Conservation (phyloP, 2,113 vertebrate species). For the Dasyurus viverrinus region DNA sequence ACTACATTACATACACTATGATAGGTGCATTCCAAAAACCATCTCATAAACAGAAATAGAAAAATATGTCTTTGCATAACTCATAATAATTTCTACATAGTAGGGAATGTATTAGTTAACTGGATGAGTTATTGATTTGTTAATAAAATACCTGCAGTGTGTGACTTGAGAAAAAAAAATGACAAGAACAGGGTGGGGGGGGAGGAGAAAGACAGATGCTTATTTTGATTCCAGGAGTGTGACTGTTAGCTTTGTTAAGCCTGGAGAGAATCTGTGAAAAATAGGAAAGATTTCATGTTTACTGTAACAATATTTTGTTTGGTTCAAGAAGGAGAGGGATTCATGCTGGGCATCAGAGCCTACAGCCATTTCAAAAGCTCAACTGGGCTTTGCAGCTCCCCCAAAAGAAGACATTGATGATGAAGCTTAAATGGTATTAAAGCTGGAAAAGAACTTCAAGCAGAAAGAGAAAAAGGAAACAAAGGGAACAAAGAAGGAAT, state of each 20-base stretch:
- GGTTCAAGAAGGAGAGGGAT: constrained; percentile 44
- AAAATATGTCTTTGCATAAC: not conserved
- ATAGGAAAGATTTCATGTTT: constrained; percentile 62
- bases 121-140: not conserved
- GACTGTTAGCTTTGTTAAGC: constrained; percentile 54
- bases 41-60: not conserved
- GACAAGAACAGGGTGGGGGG: not conserved
- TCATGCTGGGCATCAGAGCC: constrained; percentile 34
- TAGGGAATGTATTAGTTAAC: not conserved
- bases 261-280: constrained; percentile 49
- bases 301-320: constrained; percentile 71
- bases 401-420: constrained; percentile 12
- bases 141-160: not conserved
- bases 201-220: not conserved
- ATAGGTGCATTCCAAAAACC: not conserved
- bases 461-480: not conserved
- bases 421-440: not conserved
- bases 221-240: constrained; percentile 62
- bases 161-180: not conserved
- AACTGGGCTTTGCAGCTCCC: constrained; percentile 15
- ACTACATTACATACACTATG: not conserved
- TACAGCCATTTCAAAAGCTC: constrained; percentile 45
- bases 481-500: not conserved
- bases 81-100: not conserved
- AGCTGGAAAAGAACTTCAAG: not conserved